Base-by-base conservation (phyloP, 2,113 vertebrate species). In the Regulus satrapa region DNA sequence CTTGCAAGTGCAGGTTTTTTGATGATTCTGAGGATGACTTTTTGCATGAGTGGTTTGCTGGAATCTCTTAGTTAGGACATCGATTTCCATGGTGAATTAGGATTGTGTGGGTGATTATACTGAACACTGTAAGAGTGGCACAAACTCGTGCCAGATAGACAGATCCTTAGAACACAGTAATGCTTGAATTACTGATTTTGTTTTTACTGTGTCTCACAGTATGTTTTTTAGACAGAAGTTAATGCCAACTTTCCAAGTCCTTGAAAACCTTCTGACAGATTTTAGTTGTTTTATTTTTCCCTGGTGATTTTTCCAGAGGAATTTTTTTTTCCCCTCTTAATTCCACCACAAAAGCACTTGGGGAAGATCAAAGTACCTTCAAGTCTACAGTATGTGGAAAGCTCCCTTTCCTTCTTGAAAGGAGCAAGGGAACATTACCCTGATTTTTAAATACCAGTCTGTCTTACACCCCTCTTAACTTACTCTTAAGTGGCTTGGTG, bases 201-300 rank as follows among this genome's bases (percentile, higher is more conserved):
- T 14, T 69, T 46, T 38, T 18, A 11, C 4, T 21, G 10, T 74
- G 28, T 66, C 9, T 88, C 20, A 18, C 10, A 5, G 6, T 10
- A 15, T 2, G 25, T 58, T 68, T 51, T 55, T 61, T 69, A 85
- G n/a, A 21, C 13, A 51, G 34, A 23, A n/a, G 5, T 31, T 83
- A 46, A 46, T 63, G 46, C 14, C 8, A 59, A 2, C 56, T 75
- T 88, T 32, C 6, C 8, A 74, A 43, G 12, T 49, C 28, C 36
- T 58, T 29, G 6, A 41, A 21, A 74, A 36, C 24, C 10, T 78
- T 54, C 17, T 72, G 40, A 29, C 1, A 32, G 28, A 20, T 67
- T 19, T 6, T 34, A 9, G n/a, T n/a, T 29, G 26, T 2, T 0
- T 0, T 29, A n/a, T 7, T 25, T 46, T 0, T 7, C 1, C 7